phyloP scores from a whole-genome alignment of 2,888 invertebrate genomes.

The Branchipolynoe longqiensis region DNA sequence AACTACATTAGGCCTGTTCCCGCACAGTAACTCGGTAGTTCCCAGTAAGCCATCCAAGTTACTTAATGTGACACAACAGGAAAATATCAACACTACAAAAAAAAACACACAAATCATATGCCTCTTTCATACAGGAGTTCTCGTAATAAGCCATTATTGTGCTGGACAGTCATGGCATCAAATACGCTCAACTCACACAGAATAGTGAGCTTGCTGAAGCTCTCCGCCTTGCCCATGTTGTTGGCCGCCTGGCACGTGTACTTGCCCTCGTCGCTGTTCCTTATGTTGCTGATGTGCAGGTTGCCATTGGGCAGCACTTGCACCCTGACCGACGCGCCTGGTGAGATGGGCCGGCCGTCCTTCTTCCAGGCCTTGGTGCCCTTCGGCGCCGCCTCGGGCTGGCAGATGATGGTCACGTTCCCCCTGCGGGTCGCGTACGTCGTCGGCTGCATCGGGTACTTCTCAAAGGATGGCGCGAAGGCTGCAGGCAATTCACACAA shows the following conservation, averaged over 20 bases:
- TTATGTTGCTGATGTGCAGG: conserved; percentile 87
- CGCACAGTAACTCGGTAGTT: too few relatives aligned
- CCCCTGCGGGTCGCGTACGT: conserved; percentile 95
- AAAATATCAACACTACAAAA: too few relatives aligned
- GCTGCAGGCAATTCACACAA: too few relatives aligned
- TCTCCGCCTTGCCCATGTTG: conserved; percentile 70
- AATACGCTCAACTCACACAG: conserved; percentile 71
- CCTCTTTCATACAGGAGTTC: too few relatives aligned
- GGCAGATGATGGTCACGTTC: conserved; percentile 93
- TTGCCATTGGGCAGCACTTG: conserved; percentile 81
- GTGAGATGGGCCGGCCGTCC: conserved; percentile 64
- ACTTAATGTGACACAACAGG: too few relatives aligned
- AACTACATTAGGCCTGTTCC: too few relatives aligned
- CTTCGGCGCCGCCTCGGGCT: conserved; percentile 95
- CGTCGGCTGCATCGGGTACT: conserved; percentile 92
- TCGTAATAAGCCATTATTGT: too few relatives aligned
- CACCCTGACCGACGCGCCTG: conserved; percentile 50
- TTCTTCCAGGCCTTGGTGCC: conserved; percentile 68
- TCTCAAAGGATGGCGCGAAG: conserved; percentile 93
- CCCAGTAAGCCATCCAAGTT: too few relatives aligned
- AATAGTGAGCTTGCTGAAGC: conserved; percentile 71
- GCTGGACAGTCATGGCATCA: too few relatives aligned
- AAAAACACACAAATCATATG: too few relatives aligned
- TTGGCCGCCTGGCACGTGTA: conserved; percentile 89
- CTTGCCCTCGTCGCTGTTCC: conserved; percentile 90